Percentiles rank a stretch among this genome's conserved stretches.
These are phyloP conservation scores for Brachionus asplanchnoidis DNA, from an alignment of 1,140 invertebrate genomes.

Conservation along the genomic window DNA sequence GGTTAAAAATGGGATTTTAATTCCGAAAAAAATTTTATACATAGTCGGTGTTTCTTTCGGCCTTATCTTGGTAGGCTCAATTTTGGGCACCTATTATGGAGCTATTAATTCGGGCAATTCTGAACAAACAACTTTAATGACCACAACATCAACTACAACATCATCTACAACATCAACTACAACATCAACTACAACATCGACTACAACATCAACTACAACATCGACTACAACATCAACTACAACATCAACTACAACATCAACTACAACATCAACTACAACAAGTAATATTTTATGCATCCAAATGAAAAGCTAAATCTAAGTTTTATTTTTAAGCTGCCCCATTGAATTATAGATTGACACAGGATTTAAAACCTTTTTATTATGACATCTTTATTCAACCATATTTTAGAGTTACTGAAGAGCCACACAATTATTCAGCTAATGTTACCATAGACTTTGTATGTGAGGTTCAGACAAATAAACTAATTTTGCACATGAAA, in stretches of 20 bases:
- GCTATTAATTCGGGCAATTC: not conserved
- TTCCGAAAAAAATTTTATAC: not conserved
- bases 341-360: slow-evolving; percentile 62
- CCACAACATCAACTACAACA: not conserved
- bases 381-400: slow-evolving; percentile 64
- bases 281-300: not conserved
- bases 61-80: not conserved
- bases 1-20: not conserved
- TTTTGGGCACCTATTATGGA: slow-evolving; percentile 7
- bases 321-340: not conserved
- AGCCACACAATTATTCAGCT: slow-evolving; percentile 57
- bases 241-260: no score
- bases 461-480: slow-evolving; percentile 60
- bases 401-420: not conserved
- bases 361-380: slow-evolving; percentile 64
- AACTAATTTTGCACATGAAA: slow-evolving; percentile 65
- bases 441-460: slow-evolving; percentile 66
- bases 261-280: not conserved
- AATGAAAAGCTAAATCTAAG: no score
- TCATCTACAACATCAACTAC: not conserved
- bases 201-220: no score
- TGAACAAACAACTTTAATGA: not conserved
- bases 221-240: no score
- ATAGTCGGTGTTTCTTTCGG: not conserved
- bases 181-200: not conserved